A percentile compares a stretch with the other conserved stretches of the same genome.
These are phyloP conservation scores for Bombus sibiricus DNA, from an alignment of 1,140 invertebrate species.

Conservation along the genomic window DNA sequence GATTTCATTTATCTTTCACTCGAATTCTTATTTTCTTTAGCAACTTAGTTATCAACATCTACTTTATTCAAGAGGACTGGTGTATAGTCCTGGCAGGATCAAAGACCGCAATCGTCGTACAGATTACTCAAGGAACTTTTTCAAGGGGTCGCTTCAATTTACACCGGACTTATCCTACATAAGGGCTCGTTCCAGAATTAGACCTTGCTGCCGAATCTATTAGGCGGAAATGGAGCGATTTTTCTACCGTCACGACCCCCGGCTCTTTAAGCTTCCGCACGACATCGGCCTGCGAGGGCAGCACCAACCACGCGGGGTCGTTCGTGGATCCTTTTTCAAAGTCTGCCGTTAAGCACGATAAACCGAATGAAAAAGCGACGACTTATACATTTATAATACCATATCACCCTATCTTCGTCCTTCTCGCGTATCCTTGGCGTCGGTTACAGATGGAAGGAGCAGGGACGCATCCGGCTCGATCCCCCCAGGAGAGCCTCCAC, in stretches of 20 bases:
- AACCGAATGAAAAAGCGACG: conserved; percentile 53
- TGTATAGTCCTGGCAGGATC: too few relatives aligned
- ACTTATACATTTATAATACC: conserved; percentile 65
- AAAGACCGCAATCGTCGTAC: too few relatives aligned
- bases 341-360: conserved; percentile 50
- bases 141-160: background rate
- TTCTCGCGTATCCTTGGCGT: conserved; percentile 19
- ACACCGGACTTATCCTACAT: background rate
- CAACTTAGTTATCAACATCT: too few relatives aligned
- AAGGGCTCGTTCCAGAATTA: background rate
- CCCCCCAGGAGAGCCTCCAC: background rate
- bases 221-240: conserved; percentile 10
- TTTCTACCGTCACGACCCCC: conserved; percentile 2
- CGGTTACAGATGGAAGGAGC: conserved; percentile 24
- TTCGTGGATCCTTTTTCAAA: conserved; percentile 42
- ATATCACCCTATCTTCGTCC: conserved; percentile 48
- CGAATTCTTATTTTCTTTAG: too few relatives aligned
- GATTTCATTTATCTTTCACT: too few relatives aligned
- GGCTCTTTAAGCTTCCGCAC: background rate
- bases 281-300: background rate
- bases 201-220: background rate
- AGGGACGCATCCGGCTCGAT: conserved; percentile 40
- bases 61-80: too few relatives aligned
- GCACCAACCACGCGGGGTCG: background rate
- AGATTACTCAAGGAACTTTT: background rate